A percentile compares a stretch with the other conserved stretches of the same genome.
Conservation (phyloP, 2,888 invertebrate genomes). For the Mesodorylaimus sp. region DNA sequence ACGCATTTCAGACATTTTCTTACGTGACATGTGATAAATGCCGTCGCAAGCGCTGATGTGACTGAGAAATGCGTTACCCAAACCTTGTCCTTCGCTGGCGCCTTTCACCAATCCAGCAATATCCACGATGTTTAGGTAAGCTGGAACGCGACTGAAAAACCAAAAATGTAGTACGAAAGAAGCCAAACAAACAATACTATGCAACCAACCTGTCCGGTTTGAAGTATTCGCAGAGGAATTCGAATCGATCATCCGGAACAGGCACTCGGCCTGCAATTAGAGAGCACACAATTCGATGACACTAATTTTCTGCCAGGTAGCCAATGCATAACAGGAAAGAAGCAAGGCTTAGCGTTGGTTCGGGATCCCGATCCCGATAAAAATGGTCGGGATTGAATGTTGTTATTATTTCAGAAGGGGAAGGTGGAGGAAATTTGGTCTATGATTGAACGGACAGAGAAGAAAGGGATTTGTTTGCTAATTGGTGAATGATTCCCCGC, state of each 20-base stretch:
- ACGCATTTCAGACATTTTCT: not conserved
- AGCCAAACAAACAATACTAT: slow-evolving; percentile 7
- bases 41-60: slow-evolving; percentile 97
- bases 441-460: too few species aligned
- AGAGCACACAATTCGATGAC: too few species aligned
- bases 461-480: too few species aligned
- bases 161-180: not conserved
- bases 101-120: slow-evolving; percentile 96
- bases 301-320: too few species aligned
- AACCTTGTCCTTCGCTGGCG: slow-evolving; percentile 88
- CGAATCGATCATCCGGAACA: slow-evolving; percentile 81
- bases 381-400: too few species aligned
- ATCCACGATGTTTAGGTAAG: slow-evolving; percentile 87
- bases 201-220: slow-evolving; percentile 67
- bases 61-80: slow-evolving; percentile 94
- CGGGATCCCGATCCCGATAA: too few species aligned
- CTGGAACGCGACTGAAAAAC: slow-evolving; percentile 58
- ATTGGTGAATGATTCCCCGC: too few species aligned
- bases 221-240: slow-evolving; percentile 75
- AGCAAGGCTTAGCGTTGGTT: too few species aligned
- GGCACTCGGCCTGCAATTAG: slow-evolving; percentile 78
- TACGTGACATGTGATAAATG: slow-evolving; percentile 84
- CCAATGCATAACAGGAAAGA: too few species aligned
- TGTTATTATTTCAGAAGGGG: too few species aligned
- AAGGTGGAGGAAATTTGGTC: too few species aligned